Base-by-base conservation (phyloP, 1,140 invertebrate genomes). In the Drosophila carrolli region DNA sequence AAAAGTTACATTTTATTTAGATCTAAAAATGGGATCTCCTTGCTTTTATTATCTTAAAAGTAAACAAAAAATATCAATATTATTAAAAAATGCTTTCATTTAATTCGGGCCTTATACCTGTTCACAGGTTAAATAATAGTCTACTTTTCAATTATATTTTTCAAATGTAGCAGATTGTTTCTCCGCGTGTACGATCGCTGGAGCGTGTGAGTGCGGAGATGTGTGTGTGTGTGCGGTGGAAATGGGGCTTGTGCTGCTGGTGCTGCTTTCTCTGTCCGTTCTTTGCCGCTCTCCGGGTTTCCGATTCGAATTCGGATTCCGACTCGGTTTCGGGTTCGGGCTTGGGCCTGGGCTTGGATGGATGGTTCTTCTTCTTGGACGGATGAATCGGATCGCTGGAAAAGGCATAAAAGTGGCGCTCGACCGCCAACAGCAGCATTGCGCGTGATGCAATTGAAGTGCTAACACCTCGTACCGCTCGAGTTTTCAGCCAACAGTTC, bases 381-480 rank as follows among this genome's bases (percentile, higher is more conserved):
- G 81, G 83, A 27, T 70, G 81, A 78, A 75, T 71, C 78, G 85
- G 78, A 72, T 61, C 72, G 67, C 71, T 68, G 81, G 66, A 65
- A 90, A 92, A 91, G 78, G 91, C 91, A 92, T 92, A 92, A 92
- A 92, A 92, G 91, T 92, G 82, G 73, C 81, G 79, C 81, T 83
- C 78, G 84, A 78, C 51, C 75, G 73, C 82, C 74, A 78, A 80
- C 88, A 92, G 62, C 86, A 91, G 91, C 90, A 92, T 92, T 92
- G 91, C 91, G 84, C 90, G 90, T 92, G 80, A 92, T 92, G 91
- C 91, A 92, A 92, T 86, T 90, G 81, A 86, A 90, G 91, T 84
- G 90, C 74, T 91, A 92, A 92, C 91, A 92, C 70, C 83, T 78
- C 58, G 72, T 62, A 76, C 79, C 76, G 79, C 59, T 63, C 65